Percentiles rank a stretch among this genome's conserved stretches.
These are phyloP conservation scores for Anoura caudifer DNA, from an alignment of 2,113 vertebrate species.

Conservation along the genomic window DNA sequence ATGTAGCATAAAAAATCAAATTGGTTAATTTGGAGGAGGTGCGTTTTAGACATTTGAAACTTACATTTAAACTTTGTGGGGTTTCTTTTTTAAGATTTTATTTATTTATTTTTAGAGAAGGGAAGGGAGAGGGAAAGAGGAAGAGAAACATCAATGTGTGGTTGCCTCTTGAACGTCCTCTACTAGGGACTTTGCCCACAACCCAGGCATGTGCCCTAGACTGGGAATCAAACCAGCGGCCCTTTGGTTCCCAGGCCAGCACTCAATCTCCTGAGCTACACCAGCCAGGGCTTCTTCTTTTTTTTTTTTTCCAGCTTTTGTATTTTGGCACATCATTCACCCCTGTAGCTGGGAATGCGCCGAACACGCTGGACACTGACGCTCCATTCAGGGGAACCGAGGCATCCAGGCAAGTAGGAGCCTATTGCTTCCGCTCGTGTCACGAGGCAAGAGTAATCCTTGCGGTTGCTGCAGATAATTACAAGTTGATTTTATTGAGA, in stretches of 20 bases:
- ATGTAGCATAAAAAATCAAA: background rate
- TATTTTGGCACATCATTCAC: background rate
- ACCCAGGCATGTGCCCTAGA: too few relatives aligned
- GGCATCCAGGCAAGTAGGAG: constrained; percentile 65
- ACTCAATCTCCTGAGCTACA: too few relatives aligned
- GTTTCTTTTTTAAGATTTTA: background rate
- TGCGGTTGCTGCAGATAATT: constrained; percentile 76
- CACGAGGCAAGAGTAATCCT: constrained; percentile 50
- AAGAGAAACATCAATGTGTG: too few relatives aligned
- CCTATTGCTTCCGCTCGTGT: constrained; percentile 70
- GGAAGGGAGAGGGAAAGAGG: too few relatives aligned
- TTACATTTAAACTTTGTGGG: background rate
- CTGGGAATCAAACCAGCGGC: too few relatives aligned
- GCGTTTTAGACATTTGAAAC: background rate
- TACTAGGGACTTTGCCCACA: too few relatives aligned
- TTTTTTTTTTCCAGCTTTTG: background rate
- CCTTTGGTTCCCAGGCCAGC: too few relatives aligned
- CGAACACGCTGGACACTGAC: background rate
- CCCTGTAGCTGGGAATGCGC: background rate
- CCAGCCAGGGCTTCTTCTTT: background rate
- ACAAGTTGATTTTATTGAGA: constrained; percentile 73
- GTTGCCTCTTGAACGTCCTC: too few relatives aligned
- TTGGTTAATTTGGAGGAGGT: background rate
- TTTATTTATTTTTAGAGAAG: too few relatives aligned
- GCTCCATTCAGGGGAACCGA: constrained; percentile 35